phyloP scores from a whole-genome alignment of 2,888 invertebrate species.

The Salpingus planirostris region DNA sequence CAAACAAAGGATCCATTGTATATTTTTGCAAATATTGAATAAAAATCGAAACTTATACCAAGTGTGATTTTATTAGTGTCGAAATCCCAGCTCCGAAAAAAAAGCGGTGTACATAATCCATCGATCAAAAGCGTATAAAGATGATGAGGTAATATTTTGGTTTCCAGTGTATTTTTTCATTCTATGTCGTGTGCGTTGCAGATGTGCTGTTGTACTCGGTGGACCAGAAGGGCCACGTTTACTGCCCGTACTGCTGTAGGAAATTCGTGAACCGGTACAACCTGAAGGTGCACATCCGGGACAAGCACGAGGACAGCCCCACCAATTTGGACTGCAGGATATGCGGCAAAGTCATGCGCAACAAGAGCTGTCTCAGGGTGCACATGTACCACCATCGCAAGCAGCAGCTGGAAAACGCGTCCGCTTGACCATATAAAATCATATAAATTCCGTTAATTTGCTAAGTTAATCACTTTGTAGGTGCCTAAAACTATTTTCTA shows the following conservation, averaged over 20 bases:
- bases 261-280: constrained; percentile 61
- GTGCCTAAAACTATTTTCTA: too few relatives aligned
- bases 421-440: too few relatives aligned
- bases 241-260: constrained; percentile 54
- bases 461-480: too few relatives aligned
- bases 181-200: constrained; percentile 31
- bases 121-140: too few relatives aligned
- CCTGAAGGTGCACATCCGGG: constrained; percentile 61
- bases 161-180: constrained; percentile 24
- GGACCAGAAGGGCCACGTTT: constrained; percentile 46
- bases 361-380: constrained; percentile 53
- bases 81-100: too few relatives aligned
- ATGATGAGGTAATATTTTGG: constrained; percentile 22
- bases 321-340: constrained; percentile 59
- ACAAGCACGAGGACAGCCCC: constrained; percentile 60
- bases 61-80: too few relatives aligned
- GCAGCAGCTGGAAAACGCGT: constrained; percentile 34
- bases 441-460: too few relatives aligned
- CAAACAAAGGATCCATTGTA: too few relatives aligned
- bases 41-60: too few relatives aligned
- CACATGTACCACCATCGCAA: constrained; percentile 60
- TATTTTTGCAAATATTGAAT: too few relatives aligned
- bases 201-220: constrained; percentile 31
- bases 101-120: too few relatives aligned
- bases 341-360: constrained; percentile 60